Evolutionary conservation across 2,888 invertebrate species (phyloP), one percentile per base, ranked within the genome.

Genomic region (Tineola bisselliella): DNA sequence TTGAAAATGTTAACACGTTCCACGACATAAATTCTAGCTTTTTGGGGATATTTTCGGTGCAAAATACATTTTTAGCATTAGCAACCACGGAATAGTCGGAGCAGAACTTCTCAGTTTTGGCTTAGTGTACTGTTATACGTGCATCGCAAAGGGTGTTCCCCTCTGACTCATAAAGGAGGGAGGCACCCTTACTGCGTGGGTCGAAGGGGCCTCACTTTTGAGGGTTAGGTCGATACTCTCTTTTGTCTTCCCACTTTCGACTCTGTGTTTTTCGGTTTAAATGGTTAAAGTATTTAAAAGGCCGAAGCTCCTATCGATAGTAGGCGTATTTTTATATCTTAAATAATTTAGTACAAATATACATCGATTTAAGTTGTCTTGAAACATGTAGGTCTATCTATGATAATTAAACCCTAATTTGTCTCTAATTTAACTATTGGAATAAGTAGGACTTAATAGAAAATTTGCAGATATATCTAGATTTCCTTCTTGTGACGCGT

Each of bases 101-200:
- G 38, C 38, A 38, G 6, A 38, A 38, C 38, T 38, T 38, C 38
- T 38, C 38, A 38, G 38, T 38, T 38, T 38, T 38, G 38, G 76
- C 77, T 70, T 69, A 79, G 81, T 83, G 83, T 68, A 76, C 76
- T 73, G 75, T 25, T 25, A 2, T 77, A 75, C 76, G 57, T 61
- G 76, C 75, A 76, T 73, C 76, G 75, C 79, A 79, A 81, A 79
- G 76, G 81, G 86, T 84, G 84, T 79, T 79, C 81, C 84, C 86
- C 84, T 84, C 83, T 84, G 86, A 86, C 72, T 86, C 86, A 84
- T 84, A 84, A 84, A 84, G 81, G 81, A 84, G 86, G 86, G 86
- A 80, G 84, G 82, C 74, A 63, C 62, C 71, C 74, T 72, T 78
- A 38, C 8, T 48, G 15, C 38, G 38, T 38, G 38, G 38, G 38